Evolutionary conservation across 2,113 vertebrate genomes (phyloP), one percentile per base, ranked within the genome.

Genomic region (Coregonus clupeaformis): DNA sequence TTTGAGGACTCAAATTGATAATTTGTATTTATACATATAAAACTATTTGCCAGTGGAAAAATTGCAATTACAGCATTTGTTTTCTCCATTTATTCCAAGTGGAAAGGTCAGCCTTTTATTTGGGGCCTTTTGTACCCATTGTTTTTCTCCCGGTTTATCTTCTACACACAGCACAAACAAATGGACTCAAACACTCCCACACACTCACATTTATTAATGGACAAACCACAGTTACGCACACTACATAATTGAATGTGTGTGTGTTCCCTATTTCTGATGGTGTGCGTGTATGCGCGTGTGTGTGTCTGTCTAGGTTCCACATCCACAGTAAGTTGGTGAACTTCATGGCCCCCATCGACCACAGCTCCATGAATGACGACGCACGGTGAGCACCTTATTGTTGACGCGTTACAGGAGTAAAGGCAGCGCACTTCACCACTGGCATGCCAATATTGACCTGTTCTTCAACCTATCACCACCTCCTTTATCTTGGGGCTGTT

Each of bases 341-440:
- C 85, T 99, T 98, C 87, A 99, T 99, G 98, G 98, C 96, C 64
- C 96, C 98, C 57, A 85, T 96, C 64, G 96, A 97, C 92, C 93
- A 95, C 75, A 95, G 94, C 83, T 86, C 92, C 4, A 94, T 98
- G 95, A 95, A 94, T 80, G 95, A 98, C 86, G 97, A 98, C 62
- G 97, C 97, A 20, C 94, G 96, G 94, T 68, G 30, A 68, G 66
- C 18, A 68, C 3, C 66, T 32, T 36, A 4, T 30, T 13, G 18
- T 30, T 20, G 60, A 62, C 22, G 5, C 22, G 1, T n/a, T 24
- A n/a, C 60, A 11, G 7, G 60, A 2, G 60, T 25, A 25, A 59
- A 25, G 60, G 60, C n/a, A 25, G 60, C 5, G 60, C 59, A 25
- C 52, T 55, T 55, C 9, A 18, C 20, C 60, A 3, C 60, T 2